Conservation (phyloP, 23 tunicate species). For the Styela plicata region DNA sequence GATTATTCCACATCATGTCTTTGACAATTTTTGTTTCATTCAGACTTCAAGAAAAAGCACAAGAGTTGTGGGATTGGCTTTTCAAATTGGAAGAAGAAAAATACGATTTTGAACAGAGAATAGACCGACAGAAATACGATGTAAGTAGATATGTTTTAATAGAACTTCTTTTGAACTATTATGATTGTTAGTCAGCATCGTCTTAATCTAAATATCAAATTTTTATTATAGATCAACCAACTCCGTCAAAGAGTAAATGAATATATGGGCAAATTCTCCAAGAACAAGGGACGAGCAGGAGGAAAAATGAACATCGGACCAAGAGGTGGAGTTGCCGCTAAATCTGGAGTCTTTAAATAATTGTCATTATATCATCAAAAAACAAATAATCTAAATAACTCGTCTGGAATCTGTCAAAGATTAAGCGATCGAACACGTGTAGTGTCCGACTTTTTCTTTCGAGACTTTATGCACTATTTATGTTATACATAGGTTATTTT, state of each 20-base stretch:
- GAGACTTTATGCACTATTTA: no score
- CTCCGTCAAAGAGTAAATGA: conserved; percentile 94
- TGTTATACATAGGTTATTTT: no score
- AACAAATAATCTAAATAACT: background rate
- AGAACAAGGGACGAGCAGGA: conserved; percentile 52
- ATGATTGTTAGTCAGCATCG: no score
- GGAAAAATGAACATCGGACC: conserved; percentile 79
- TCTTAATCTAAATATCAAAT: no score
- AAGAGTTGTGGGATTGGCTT: conserved; percentile 88
- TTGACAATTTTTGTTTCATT: background rate
- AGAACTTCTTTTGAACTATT: no score
- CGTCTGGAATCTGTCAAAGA: no score
- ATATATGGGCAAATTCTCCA: conserved; percentile 97
- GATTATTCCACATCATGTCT: no score
- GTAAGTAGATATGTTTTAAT: no score
- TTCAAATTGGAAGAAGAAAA: conserved; percentile 79
- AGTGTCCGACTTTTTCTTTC: no score
- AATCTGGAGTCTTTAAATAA: conserved; percentile 66
- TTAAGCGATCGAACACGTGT: no score
- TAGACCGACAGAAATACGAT: conserved; percentile 90
- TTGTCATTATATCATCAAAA: background rate
- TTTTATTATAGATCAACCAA: conserved; percentile 64
- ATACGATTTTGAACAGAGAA: conserved; percentile 89
- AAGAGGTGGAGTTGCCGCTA: conserved; percentile 80
- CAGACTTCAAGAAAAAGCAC: conserved; percentile 93